Base-by-base conservation (phyloP, 2,888 invertebrate species). In the Drosophila anceps region DNA sequence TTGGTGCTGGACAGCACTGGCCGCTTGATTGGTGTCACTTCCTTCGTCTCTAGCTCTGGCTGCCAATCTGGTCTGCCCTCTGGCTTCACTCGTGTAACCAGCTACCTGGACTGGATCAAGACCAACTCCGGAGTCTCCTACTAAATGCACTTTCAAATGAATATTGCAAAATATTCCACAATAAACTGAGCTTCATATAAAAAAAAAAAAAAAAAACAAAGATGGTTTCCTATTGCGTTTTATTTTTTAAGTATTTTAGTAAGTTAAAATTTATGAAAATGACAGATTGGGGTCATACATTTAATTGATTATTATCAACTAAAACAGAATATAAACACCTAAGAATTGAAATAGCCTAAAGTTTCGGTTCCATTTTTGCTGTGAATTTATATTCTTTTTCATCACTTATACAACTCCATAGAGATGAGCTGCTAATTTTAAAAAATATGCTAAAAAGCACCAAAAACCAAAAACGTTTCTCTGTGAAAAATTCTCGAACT, bases 61-160 rank as follows among this genome's bases (percentile, higher is more conserved):
- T 90, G 90, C 41, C 73, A 75, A 15, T 73, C 71, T 53, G 88
- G 88, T 7, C 63, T 61, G 5, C 83, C 90, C 15, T 76, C 81
- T 78, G 90, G 79, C 5, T 90, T 90, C 67, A 85, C 83, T 8
- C 88, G 90, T 69, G 50, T 84, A 1, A 89, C 91, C 60, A 75
- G 74, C 59, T 91, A 78, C 75, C 63, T 90, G 69, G 62, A 73
- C 18, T 92, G 92, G 92, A 92, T 92, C 53, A 63, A 71, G 55
- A 4, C 27, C 0, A 82, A 86, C 31, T 63, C 85, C 29, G 90
- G 84, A 35, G 31, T 91, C 13, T 48, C 58, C 41, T 61, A 71
- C 58, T 88, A 81, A 85, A 46, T 44, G 31, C 50, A 58, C 27
- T 66, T 44, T 44, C 15, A 18, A 18, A 12, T 31, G 33, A 44